phyloP scores from a whole-genome alignment of 2,797 vertebrate species.

The Columba guinea region DNA sequence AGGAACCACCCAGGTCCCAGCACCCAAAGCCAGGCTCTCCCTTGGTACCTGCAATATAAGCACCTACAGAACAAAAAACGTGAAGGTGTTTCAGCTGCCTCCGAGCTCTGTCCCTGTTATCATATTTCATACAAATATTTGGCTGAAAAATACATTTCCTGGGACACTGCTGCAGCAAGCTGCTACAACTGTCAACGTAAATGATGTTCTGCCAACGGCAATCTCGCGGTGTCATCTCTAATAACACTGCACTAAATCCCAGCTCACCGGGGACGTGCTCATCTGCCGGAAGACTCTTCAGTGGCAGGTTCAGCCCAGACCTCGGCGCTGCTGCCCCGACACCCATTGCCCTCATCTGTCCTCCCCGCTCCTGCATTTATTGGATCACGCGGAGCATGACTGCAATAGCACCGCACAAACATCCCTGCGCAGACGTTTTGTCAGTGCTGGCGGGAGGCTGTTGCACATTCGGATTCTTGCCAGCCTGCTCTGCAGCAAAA shows the following conservation, averaged over 20 bases:
- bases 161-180: conserved; percentile 55
- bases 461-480: not conserved
- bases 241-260: conserved; percentile 45
- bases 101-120: conserved; percentile 37
- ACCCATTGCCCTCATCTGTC: not conserved
- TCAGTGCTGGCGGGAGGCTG: not conserved
- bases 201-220: conserved; percentile 64
- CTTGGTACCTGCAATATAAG: not conserved
- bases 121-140: conserved; percentile 58
- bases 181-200: conserved; percentile 54
- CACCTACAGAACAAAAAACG: not conserved
- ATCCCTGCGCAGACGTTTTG: fast-evolving
- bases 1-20: not conserved
- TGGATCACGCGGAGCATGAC: fast-evolving
- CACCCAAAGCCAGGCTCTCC: not conserved
- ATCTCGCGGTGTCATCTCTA: conserved; percentile 48
- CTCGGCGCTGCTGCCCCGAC: not conserved
- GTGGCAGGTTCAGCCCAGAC: not conserved
- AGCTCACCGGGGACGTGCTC: not conserved
- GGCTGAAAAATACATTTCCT: conserved; percentile 62
- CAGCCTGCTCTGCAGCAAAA: not conserved
- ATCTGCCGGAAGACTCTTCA: conserved; percentile 5
- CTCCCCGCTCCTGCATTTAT: not conserved
- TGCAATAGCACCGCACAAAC: not conserved
- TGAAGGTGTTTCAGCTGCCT: conserved; percentile 29